Evolutionary conservation across 1,140 invertebrate species (phyloP).

Genomic region (Lepidurus apus): DNA sequence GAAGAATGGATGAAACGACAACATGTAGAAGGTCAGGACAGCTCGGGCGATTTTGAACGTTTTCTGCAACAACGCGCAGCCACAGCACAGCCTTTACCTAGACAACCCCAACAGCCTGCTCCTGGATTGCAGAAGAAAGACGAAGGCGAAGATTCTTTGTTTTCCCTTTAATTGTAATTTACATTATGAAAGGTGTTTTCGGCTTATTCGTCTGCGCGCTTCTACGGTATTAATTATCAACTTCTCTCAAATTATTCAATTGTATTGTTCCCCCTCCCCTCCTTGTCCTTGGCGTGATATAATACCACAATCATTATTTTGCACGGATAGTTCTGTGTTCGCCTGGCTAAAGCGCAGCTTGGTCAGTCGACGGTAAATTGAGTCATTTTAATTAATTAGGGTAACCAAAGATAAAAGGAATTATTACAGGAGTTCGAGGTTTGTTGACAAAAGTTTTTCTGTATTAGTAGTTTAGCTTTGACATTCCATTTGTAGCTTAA

Average conservation of each 20-base stretch:
- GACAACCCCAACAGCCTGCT: conserved; percentile 1
- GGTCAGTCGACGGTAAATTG: neutral
- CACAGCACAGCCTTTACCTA: neutral
- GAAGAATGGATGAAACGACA: conserved; percentile 9
- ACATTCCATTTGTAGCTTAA: neutral
- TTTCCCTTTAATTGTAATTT: neutral
- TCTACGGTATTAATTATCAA: neutral
- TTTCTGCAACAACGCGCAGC: neutral
- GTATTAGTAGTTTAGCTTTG: neutral
- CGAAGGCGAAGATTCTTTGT: neutral
- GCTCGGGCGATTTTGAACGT: neutral
- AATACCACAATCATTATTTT: neutral
- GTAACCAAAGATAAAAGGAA: conserved; percentile 2
- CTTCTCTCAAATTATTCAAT: neutral
- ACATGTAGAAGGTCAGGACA: neutral
- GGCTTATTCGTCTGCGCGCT: neutral
- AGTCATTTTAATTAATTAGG: conserved; percentile 9
- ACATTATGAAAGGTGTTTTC: neutral
- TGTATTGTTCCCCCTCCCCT: neutral
- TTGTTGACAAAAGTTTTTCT: neutral
- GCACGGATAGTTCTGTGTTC: too few species aligned
- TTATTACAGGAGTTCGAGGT: neutral
- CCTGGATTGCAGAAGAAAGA: neutral
- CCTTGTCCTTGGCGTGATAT: neutral
- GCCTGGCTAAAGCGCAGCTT: neutral